phyloP scores from a whole-genome alignment of 2,888 invertebrate genomes.

The Leucophora obtusa region DNA sequence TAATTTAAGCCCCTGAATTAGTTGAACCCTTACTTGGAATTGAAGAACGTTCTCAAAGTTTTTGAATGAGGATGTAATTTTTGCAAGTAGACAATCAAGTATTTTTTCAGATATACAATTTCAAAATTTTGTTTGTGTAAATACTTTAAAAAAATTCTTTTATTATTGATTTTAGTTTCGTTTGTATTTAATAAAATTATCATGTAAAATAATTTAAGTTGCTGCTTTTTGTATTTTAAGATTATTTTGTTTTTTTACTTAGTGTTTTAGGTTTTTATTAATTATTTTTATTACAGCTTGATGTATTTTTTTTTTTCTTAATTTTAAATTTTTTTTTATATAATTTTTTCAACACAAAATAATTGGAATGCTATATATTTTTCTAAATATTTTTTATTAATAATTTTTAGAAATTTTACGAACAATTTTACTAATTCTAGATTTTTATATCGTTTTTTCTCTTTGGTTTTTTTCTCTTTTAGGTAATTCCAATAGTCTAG shows the following conservation, averaged over 20 bases:
- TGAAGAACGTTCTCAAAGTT: constrained; percentile 66
- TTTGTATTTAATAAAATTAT: background rate
- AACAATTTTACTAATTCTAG: constrained; percentile 33
- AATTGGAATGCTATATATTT: constrained; percentile 55
- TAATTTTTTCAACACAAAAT: constrained; percentile 26
- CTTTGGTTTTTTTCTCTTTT: constrained; percentile 65
- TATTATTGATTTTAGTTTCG: constrained; percentile 46
- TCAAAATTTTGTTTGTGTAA: constrained; percentile 25
- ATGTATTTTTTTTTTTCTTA: constrained; percentile 42
- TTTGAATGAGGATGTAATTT: constrained; percentile 62
- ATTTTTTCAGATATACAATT: constrained; percentile 8
- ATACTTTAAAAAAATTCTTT: constrained; percentile 18
- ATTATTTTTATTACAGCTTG: constrained; percentile 27
- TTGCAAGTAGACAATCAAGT: constrained; percentile 62
- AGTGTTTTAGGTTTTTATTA: constrained; percentile 16
- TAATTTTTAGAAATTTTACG: background rate
- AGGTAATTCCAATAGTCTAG: constrained; percentile 85
- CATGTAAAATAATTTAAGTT: constrained; percentile 43
- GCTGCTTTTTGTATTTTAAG: constrained; percentile 46
- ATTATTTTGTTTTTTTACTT: constrained; percentile 19
- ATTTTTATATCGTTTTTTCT: constrained; percentile 12
- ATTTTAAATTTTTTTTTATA: constrained; percentile 7
- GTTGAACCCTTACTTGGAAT: constrained; percentile 66
- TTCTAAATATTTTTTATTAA: constrained; percentile 12
- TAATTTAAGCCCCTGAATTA: constrained; percentile 65